These are phyloP conservation scores for Ischnura elegans DNA, from an alignment of 2,888 invertebrate genomes.

Conservation along the genomic window DNA sequence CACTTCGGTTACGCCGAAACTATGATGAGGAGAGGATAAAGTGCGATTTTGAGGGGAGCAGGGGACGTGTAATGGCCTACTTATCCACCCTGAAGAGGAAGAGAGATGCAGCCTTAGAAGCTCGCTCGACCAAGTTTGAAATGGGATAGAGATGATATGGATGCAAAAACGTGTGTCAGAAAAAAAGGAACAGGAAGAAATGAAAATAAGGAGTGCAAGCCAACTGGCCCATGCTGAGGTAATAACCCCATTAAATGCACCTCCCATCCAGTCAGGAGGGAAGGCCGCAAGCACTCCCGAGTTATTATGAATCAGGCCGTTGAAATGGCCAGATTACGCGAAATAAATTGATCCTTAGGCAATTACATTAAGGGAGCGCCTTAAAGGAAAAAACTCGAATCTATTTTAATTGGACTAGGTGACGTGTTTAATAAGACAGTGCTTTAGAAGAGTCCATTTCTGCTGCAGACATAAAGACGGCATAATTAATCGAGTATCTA, in stretches of 20 bases:
- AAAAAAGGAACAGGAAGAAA: background rate
- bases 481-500: no score
- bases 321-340: background rate
- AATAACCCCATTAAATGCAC: background rate
- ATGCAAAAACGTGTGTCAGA: background rate
- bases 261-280: background rate
- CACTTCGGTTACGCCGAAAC: background rate
- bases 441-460: no score
- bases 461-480: no score
- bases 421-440: no score
- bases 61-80: background rate
- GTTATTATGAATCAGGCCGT: background rate
- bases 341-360: background rate
- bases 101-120: background rate
- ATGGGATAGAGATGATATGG: background rate
- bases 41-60: background rate
- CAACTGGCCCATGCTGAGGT: background rate
- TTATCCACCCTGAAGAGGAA: background rate
- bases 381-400: background rate
- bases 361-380: background rate
- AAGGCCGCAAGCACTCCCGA: background rate
- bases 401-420: no score
- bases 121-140: background rate
- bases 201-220: background rate
- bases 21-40: background rate